These are phyloP conservation scores for Pogonognathellus flavescens DNA, from an alignment of 1,140 invertebrate genomes.

Conservation along the genomic window DNA sequence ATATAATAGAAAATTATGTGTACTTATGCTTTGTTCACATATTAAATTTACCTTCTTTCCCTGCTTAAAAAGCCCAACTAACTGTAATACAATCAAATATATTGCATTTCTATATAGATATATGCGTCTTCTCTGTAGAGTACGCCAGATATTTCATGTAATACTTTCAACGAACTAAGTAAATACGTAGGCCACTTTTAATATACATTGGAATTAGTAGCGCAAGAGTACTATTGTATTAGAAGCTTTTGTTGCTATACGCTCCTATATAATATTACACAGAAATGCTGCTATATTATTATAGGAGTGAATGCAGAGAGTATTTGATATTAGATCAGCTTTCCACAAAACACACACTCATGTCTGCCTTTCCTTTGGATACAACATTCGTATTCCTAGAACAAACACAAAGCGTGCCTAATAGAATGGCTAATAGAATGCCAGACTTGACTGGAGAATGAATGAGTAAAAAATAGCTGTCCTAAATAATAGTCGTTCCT, in stretches of 20 bases:
- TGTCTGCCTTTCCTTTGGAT: conserved; percentile 22
- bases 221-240: no score
- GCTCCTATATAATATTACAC: no score
- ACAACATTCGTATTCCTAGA: conserved; percentile 28
- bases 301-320: background rate
- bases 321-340: conserved; percentile 13
- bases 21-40: conserved; percentile 10
- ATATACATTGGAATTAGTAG: no score
- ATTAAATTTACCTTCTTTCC: conserved; percentile 16
- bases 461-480: conserved; percentile 45
- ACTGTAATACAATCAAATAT: background rate
- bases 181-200: no score
- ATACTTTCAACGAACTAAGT: no score
- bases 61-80: background rate
- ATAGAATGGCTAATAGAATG: conserved; percentile 43
- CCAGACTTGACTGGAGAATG: conserved; percentile 31
- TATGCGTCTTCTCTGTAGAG: background rate
- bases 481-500: conserved; percentile 33
- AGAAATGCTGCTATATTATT: background rate
- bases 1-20: conserved; percentile 47
- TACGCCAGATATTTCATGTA: no score
- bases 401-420: conserved; percentile 46
- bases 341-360: conserved; percentile 36
- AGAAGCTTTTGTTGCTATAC: no score
- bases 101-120: background rate